A percentile compares a stretch with the other conserved stretches of the same genome.
Conservation (phyloP, 2,888 invertebrate species). For the Torymus auratus region DNA sequence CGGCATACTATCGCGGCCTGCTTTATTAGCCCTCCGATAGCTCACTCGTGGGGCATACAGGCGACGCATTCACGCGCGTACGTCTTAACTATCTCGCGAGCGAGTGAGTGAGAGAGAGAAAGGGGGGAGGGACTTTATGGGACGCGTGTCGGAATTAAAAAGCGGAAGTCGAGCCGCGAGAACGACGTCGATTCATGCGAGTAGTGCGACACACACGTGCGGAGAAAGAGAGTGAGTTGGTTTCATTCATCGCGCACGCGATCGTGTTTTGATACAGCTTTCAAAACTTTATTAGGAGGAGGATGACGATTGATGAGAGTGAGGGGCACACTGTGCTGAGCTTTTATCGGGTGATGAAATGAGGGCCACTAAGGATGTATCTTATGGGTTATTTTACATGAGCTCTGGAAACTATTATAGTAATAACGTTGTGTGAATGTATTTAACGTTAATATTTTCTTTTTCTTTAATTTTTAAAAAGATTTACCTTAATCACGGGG, state of each 20-base stretch:
- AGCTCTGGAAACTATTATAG: too few species aligned
- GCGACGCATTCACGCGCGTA: not conserved
- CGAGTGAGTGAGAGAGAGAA: too few species aligned
- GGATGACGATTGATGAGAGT: slow-evolving; percentile 13
- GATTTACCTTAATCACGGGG: too few species aligned
- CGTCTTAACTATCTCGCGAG: slow-evolving; percentile 40
- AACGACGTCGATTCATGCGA: slow-evolving; percentile 63
- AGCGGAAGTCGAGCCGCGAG: slow-evolving; percentile 63
- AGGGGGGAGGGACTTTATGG: slow-evolving; percentile 58
- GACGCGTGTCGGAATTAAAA: slow-evolving; percentile 64
- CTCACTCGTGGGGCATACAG: not conserved
- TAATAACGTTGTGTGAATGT: too few species aligned
- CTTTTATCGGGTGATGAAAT: too few species aligned
- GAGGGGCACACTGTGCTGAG: too few species aligned
- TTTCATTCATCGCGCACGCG: not conserved
- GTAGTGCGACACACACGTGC: not conserved
- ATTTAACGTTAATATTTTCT: too few species aligned
- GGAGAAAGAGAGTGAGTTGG: too few species aligned
- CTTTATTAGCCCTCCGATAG: slow-evolving; percentile 30
- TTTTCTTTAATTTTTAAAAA: too few species aligned
- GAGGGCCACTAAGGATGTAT: too few species aligned
- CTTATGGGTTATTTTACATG: too few species aligned
- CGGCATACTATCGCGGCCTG: not conserved
- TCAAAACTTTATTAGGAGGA: slow-evolving; percentile 34
- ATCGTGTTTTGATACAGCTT: slow-evolving; percentile 26